Base-by-base conservation (phyloP, 1,140 invertebrate genomes). In the Neodiprion virginianus region DNA sequence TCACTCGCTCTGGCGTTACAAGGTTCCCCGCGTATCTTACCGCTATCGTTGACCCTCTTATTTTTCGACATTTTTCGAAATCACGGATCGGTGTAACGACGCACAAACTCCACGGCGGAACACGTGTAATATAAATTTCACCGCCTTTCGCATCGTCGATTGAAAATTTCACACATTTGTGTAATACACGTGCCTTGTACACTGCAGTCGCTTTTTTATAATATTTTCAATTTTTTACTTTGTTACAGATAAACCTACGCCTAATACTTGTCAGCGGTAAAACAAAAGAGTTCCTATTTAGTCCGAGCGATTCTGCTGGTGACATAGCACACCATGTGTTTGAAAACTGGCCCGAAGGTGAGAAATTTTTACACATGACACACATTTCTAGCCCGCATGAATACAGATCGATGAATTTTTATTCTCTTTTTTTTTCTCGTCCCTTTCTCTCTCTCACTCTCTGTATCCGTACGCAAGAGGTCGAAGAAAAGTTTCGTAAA, bases 251-350 rank as follows among this genome's bases (percentile, higher is more conserved):
- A 86, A 99, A 99, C 89, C 91, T 99, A 85, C 93, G 96, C 83
- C 92, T 99, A 86, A 99, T 99, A 84, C 92, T 99, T 83, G 98
- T 99, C 83, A 98, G 96, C 88, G 98, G 98, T 76, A 98, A 99
- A 90, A 99, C 97, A 88, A 98, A 98, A 92, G 98, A 99, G 91
- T 99, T 98, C 91, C 92, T 98, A 86, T 99, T 99, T 91, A 96
- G 93, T 86, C 96, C 97, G 69, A 96, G 94, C 85, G 97, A 98
- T 91, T 98, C 97, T 73, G 98, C 98, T 80, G 96, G 97, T 80
- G 97, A 99, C 89, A 99, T 99, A 89, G 97, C 98, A 82, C 95
- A 99, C 89, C 95, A 97, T 92, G 97, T 99, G 80, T 99, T 98
- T 90, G 97, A 98, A 88, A 97, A 98, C 89, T 99, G 98, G 98